Evolutionary conservation across 2,888 invertebrate genomes (phyloP), one percentile per base, ranked within the genome.

Genomic region (Meliscaeva auricollis): DNA sequence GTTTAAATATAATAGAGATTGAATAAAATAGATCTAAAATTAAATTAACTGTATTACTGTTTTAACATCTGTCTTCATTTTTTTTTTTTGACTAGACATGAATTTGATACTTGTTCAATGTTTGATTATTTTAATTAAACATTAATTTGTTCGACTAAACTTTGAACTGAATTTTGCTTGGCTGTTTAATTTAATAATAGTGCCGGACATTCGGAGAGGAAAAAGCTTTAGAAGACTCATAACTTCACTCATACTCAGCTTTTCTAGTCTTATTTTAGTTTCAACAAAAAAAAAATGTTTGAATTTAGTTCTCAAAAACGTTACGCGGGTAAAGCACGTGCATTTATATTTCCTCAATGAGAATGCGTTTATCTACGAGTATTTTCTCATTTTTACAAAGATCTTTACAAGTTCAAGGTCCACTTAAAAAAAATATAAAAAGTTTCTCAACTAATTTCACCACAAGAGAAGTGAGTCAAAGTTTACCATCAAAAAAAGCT

Each of bases 381-480:
- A 17, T 32, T 17, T 17, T 30, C 1, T 30, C 30, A 17, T 9
- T 64, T 46, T 46, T 64, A 4, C 44, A 64, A 64, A 30, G 30
- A 64, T 17, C 30, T 32, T 30, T 6, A 7, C 58, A 58, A 58
- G 60, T 60, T 35, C 48, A 48, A 35, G 5, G 13, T 50, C n/a
- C 32, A 0, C 35, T 20, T 1, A 66, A 8, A 22, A 35, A 20
- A 32, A 32, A 0, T n/a, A 66, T 35, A 1, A 48, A 66, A 48
- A 66, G 66, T 50, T 66, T 13, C 48, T 66, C 66, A 20, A 66
- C 22, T 8, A 8, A 4, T n/a, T 50, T 50, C 20, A n/a, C 9
- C 66, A 50, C 48, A n/a, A 32, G 48, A 66, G 66, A 66, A 20
- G 48, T 66, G 9, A 66, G 48, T 66, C 50, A 5, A 3, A 11